Conservation (phyloP, 2,888 invertebrate species). For the Coelogynopora nodosa region DNA sequence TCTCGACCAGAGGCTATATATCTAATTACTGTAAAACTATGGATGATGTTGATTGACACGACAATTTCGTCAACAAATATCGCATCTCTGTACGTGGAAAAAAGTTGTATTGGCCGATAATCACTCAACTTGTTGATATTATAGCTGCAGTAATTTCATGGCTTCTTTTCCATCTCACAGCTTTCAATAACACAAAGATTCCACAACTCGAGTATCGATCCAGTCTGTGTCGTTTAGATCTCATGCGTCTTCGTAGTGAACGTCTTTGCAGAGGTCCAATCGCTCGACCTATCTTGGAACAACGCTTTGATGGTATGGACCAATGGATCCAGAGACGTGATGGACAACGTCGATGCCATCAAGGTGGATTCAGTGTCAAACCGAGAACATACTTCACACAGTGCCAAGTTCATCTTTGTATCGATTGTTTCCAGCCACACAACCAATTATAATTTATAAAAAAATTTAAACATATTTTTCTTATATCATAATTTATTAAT, state of each 20-base stretch:
- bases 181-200: not conserved
- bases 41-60: not conserved
- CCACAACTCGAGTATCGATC: not conserved
- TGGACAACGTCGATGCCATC: not conserved
- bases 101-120: not conserved
- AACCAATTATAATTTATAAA: not conserved
- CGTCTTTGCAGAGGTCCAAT: not conserved
- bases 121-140: not conserved
- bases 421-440: not conserved
- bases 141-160: not conserved
- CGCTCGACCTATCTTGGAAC: not conserved
- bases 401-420: not conserved
- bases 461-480: not conserved
- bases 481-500: not conserved
- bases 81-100: no score
- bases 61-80: not conserved
- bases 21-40: not conserved
- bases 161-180: not conserved
- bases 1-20: not conserved
- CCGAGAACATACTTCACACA: not conserved
- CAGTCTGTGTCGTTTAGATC: not conserved
- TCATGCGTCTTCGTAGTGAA: not conserved
- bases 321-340: not conserved
- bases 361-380: not conserved
- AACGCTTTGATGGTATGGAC: not conserved